Conservation (phyloP, 1,140 invertebrate genomes). For the Ptiloglossa arizonensis region DNA sequence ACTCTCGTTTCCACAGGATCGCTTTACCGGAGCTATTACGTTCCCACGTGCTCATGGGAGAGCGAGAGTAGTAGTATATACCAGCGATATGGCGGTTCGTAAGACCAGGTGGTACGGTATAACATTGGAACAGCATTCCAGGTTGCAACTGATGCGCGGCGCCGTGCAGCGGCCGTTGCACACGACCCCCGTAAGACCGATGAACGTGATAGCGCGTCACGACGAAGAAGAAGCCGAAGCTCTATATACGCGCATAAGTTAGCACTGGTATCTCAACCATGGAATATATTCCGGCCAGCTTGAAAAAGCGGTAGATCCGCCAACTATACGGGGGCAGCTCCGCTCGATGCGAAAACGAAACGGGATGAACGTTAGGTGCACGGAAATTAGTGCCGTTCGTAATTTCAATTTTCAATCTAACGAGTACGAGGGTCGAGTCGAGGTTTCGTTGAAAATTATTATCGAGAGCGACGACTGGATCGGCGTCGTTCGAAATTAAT, state of each 20-base stretch:
- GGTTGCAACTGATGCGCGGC: conserved; percentile 64
- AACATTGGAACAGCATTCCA: conserved; percentile 63
- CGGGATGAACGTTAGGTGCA: too few relatives aligned
- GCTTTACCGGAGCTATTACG: conserved; percentile 55
- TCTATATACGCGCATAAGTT: conserved; percentile 23
- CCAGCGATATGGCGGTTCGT: conserved; percentile 48
- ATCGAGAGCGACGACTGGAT: too few relatives aligned
- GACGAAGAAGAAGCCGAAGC: conserved; percentile 27
- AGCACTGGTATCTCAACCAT: background rate
- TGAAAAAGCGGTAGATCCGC: background rate
- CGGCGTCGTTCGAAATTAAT: too few relatives aligned
- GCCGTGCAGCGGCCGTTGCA: conserved; percentile 46
- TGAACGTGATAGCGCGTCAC: conserved; percentile 49
- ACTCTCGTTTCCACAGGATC: conserved; percentile 59
- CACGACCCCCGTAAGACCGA: conserved; percentile 61
- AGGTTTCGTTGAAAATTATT: too few relatives aligned
- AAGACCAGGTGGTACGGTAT: conserved; percentile 62
- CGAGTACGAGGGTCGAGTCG: too few relatives aligned
- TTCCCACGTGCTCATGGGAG: conserved; percentile 55
- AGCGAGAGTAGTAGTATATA: conserved; percentile 39
- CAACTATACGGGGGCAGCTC: too few relatives aligned
- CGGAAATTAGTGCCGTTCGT: too few relatives aligned
- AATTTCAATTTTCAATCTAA: too few relatives aligned
- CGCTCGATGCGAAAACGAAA: background rate
- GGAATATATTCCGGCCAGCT: background rate